Evolutionary conservation across 1,140 invertebrate species (phyloP).

Genomic region (Bombus superbus): DNA sequence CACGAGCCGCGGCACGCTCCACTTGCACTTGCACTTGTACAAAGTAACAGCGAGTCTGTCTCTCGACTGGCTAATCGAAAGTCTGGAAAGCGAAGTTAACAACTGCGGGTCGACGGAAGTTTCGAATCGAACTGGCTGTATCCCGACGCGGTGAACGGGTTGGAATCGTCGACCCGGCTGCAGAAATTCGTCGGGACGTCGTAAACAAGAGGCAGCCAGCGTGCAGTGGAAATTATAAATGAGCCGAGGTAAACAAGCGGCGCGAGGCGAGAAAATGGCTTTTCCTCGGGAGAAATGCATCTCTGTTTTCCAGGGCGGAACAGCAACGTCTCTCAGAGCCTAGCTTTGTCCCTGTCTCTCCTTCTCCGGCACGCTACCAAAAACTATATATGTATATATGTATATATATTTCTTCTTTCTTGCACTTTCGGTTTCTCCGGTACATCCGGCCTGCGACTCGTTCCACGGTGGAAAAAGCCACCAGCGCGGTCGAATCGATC

Average conservation of each 20-base stretch:
- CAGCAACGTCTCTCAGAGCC: not conserved
- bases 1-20: not conserved
- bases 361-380: not conserved
- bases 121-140: not conserved
- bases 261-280: slow-evolving; percentile 62
- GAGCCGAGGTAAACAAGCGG: slow-evolving; percentile 57
- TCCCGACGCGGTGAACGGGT: not conserved
- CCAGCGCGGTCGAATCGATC: slow-evolving; percentile 11
- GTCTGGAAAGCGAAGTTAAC: slow-evolving; percentile 27
- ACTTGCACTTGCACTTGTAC: not conserved
- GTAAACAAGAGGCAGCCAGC: slow-evolving; percentile 45
- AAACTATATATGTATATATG: too few relatives aligned
- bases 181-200: slow-evolving; percentile 20
- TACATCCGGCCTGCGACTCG: slow-evolving; percentile 7
- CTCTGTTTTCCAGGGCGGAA: slow-evolving; percentile 56
- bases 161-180: slow-evolving; percentile 25
- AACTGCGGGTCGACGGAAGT: not conserved
- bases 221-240: slow-evolving; percentile 63
- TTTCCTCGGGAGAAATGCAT: slow-evolving; percentile 52
- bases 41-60: not conserved
- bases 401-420: not conserved
- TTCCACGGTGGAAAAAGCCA: slow-evolving; percentile 4
- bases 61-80: slow-evolving; percentile 12
- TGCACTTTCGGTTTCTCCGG: not conserved
- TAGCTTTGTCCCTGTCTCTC: not conserved